A percentile compares a stretch with the other conserved stretches of the same genome.
phyloP scores from a whole-genome alignment of 2,113 vertebrate genomes.

The Arizona elegans region DNA sequence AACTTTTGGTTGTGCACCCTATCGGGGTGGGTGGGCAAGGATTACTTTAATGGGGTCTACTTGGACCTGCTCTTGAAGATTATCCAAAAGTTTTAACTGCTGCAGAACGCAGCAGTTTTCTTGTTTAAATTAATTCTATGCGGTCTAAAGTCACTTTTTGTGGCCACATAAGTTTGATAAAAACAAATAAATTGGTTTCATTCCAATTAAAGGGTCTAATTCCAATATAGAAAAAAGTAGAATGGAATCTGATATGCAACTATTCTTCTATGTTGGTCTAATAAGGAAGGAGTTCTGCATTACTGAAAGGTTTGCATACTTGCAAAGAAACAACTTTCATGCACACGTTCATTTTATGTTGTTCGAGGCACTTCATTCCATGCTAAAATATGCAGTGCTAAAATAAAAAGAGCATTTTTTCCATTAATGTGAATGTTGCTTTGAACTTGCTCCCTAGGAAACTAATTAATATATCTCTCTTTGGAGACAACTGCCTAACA shows the following conservation, averaged over 20 bases:
- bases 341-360: background rate
- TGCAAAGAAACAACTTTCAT: background rate
- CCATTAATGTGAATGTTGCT: constrained; percentile 18
- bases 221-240: background rate
- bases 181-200: background rate
- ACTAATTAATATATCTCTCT: constrained; percentile 43
- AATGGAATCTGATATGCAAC: background rate
- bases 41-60: background rate
- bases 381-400: constrained; percentile 44
- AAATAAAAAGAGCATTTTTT: constrained; percentile 19
- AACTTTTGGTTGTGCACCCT: background rate
- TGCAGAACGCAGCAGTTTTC: background rate
- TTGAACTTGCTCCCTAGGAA: constrained; percentile 50
- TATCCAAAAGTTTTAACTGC: background rate
- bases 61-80: background rate
- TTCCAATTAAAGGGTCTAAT: background rate
- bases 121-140: background rate
- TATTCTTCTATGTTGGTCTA: background rate
- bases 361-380: background rate
- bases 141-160: background rate
- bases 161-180: background rate
- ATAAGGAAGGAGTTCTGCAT: background rate
- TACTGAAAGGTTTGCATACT: background rate
- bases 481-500: constrained; percentile 13
- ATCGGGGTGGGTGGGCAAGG: background rate